Evolutionary conservation across 2,113 vertebrate genomes (phyloP), one percentile per base, ranked within the genome.

Genomic region (Mandrillus leucophaeus): DNA sequence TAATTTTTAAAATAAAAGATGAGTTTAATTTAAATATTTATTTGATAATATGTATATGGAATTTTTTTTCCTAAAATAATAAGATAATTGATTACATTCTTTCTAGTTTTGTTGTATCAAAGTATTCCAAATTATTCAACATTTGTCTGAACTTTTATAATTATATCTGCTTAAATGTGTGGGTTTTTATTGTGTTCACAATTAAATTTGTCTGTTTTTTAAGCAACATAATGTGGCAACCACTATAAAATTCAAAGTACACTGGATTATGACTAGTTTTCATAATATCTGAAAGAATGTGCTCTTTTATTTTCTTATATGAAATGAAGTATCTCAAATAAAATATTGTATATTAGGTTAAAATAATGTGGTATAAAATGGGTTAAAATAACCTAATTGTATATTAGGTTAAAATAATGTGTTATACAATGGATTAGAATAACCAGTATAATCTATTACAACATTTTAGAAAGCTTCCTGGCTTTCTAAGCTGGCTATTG

Each of bases 331-430:
- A 10, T 84, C 45, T 96, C 57, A 96, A 95, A 94, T 50, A 13
- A 50, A 50, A 50, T 1, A 25, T 76, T 95, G 43, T 86, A 16
- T 91, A 88, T 76, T 94, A 97, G 7, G 64, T 81, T 97, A 70
- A 97, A 93, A 93, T 93, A 97, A 87, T 83, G 95, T 48, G 11
- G 25, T 92, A 27, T 48, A 22, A 92, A 64, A 30, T 30, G 61
- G 79, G 16, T 35, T 97, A 88, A 18, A 6, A 78, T 55, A 94
- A 57, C 8, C 96, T 50, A 50, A 25, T 76, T 95, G 43, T 84
- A 16, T 91, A 88, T 76, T 94, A 97, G 7, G 64, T 81, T 97
- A 70, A 97, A 93, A 93, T 93, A 97, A 88, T 85, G 95, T 45
- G 10, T 23, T 92, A 23, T 48, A 20, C 90, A 64, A 30, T 14